Percentiles rank a stretch among this genome's conserved stretches.
Evolutionary conservation across 2,113 vertebrate species (phyloP).

Genomic region (Triplophysa rosa): DNA sequence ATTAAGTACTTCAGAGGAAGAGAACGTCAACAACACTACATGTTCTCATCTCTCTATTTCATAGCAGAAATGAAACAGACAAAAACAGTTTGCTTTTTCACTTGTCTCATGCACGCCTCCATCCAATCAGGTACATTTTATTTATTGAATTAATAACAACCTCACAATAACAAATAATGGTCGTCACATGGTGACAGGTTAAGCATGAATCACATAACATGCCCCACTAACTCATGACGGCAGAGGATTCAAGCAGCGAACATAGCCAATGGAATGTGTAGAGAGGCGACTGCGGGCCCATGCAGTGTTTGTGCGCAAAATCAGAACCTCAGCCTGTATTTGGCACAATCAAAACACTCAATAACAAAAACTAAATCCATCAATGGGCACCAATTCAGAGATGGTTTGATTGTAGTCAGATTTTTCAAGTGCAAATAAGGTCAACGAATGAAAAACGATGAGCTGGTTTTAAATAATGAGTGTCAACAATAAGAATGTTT

Average conservation of each 20-base stretch:
- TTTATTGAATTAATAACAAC: constrained; percentile 73
- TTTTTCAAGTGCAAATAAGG: constrained; percentile 51
- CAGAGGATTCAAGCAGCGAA: constrained; percentile 51
- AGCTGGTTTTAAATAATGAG: neutral
- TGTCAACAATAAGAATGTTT: neutral
- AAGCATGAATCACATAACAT: constrained; percentile 74
- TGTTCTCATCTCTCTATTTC: constrained; percentile 48
- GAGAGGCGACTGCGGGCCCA: constrained; percentile 22
- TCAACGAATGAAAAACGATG: constrained; percentile 8
- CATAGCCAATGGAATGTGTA: constrained; percentile 68
- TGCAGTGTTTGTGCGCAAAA: constrained; percentile 20
- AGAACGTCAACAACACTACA: constrained; percentile 2
- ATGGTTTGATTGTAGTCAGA: constrained; percentile 39
- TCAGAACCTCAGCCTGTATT: constrained; percentile 31
- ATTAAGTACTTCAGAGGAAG: neutral
- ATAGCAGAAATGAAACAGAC: constrained; percentile 50
- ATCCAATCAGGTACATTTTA: constrained; percentile 63
- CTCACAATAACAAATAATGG: constrained; percentile 71
- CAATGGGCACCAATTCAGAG: neutral
- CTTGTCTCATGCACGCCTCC: constrained; percentile 75
- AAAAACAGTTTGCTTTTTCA: constrained; percentile 56
- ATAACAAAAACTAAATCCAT: neutral
- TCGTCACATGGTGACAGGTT: constrained; percentile 96
- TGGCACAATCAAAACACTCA: constrained; percentile 46
- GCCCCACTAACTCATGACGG: constrained; percentile 64